Percentiles rank a stretch among this genome's conserved stretches.
phyloP scores from a whole-genome alignment of 2,113 vertebrate genomes.

The Otolemur garnettii region DNA sequence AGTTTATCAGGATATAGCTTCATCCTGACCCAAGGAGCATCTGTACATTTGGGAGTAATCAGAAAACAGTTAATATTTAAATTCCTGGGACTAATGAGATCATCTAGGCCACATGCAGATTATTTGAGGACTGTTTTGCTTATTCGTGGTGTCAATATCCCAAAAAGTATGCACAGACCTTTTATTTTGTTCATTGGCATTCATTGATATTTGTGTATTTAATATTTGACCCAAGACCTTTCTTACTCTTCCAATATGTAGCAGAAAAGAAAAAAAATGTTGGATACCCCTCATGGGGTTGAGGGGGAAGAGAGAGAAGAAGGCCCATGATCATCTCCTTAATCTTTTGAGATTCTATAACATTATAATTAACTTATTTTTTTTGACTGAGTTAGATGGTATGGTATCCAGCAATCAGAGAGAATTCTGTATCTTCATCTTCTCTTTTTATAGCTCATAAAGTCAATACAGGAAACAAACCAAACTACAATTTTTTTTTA shows the following conservation, averaged over 20 bases:
- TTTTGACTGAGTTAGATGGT: constrained; percentile 39
- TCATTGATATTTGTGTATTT: too few species aligned
- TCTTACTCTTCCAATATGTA: too few species aligned
- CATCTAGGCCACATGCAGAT: neutral
- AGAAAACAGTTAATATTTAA: constrained; percentile 26
- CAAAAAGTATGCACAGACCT: too few species aligned
- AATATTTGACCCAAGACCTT: too few species aligned
- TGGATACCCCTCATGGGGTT: neutral
- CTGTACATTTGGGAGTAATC: constrained; percentile 12
- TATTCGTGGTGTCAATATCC: too few species aligned
- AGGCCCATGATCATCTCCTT: neutral
- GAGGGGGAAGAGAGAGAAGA: neutral
- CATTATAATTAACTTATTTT: constrained; percentile 59
- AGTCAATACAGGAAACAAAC: constrained; percentile 50
- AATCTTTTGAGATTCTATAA: constrained; percentile 57
- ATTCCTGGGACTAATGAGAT: constrained; percentile 14
- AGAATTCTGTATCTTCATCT: constrained; percentile 43
- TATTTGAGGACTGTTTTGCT: too few species aligned
- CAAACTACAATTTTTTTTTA: constrained; percentile 18
- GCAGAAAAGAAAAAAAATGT: too few species aligned
- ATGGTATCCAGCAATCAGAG: neutral
- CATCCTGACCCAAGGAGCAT: neutral
- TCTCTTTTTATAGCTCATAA: constrained; percentile 41
- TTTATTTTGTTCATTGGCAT: too few species aligned
- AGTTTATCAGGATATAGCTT: neutral